Evolutionary conservation across 2,888 invertebrate genomes (phyloP).

Genomic region (Entomobrya proxima): DNA sequence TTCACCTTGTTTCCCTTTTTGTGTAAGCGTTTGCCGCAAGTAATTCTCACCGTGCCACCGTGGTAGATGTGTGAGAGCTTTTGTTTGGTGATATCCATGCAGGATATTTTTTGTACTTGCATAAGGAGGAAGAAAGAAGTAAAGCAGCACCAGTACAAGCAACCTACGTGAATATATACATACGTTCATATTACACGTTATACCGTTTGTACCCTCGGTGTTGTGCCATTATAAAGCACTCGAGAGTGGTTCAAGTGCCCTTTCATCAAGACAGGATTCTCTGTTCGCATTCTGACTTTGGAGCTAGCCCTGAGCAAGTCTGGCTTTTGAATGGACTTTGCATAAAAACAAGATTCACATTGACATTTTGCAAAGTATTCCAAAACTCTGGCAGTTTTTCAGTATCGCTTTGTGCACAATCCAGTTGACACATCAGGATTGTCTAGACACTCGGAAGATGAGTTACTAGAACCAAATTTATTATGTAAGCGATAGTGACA

Average conservation of each 20-base stretch:
- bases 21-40: constrained; percentile 54
- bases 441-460: too few relatives aligned
- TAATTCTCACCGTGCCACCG: constrained; percentile 57
- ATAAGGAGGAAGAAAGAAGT: neutral
- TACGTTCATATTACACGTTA: neutral
- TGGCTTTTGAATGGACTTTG: neutral
- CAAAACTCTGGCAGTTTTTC: neutral
- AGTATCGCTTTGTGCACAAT: neutral
- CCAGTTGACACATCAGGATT: too few relatives aligned
- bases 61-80: constrained; percentile 1
- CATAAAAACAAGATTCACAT: neutral
- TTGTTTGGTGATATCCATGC: constrained; percentile 21
- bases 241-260: constrained; percentile 8
- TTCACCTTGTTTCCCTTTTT: constrained; percentile 61
- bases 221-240: neutral
- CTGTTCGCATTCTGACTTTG: constrained; percentile 36
- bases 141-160: neutral
- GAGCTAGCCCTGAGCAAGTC: constrained; percentile 34
- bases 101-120: neutral
- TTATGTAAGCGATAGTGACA: too few relatives aligned
- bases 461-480: too few relatives aligned
- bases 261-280: neutral
- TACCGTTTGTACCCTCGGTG: neutral
- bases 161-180: neutral
- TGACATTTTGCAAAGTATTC: neutral